Evolutionary conservation across 2,888 invertebrate genomes (phyloP).

Genomic region (Chymomyza caudatula): DNA sequence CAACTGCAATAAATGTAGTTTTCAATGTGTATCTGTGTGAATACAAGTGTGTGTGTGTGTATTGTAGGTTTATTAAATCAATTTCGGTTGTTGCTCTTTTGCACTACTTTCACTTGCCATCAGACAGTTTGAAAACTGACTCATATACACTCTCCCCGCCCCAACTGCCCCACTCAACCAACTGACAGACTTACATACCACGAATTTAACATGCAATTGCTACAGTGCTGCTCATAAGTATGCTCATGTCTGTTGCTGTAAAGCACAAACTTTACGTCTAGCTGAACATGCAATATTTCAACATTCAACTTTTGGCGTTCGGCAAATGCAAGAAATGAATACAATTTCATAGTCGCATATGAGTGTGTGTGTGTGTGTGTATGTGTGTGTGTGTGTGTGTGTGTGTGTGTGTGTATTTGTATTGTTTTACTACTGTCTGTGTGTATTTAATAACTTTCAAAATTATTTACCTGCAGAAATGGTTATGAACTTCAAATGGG

Average conservation of each 20-base stretch:
- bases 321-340: neutral
- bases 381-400: slow-evolving; percentile 1
- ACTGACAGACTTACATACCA: slow-evolving; percentile 10
- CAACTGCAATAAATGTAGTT: no score
- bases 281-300: slow-evolving; percentile 45
- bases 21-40: neutral
- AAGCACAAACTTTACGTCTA: slow-evolving; percentile 26
- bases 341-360: neutral
- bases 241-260: neutral
- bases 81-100: slow-evolving; percentile 64
- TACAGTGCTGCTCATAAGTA: neutral
- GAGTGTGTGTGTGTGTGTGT: neutral
- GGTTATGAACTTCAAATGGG: slow-evolving; percentile 60
- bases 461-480: slow-evolving; percentile 28
- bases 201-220: neutral
- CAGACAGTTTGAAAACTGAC: slow-evolving; percentile 20
- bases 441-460: slow-evolving; percentile 48
- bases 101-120: slow-evolving; percentile 47
- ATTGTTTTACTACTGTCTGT: slow-evolving; percentile 8
- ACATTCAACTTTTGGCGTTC: slow-evolving; percentile 1
- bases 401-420: neutral
- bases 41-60: slow-evolving; percentile 8
- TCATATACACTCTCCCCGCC: neutral
- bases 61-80: slow-evolving; percentile 58
- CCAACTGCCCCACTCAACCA: slow-evolving; percentile 1